Evolutionary conservation across 1,140 invertebrate genomes (phyloP), one percentile per base, ranked within the genome.

Genomic region (Leptopilina clavipes): DNA sequence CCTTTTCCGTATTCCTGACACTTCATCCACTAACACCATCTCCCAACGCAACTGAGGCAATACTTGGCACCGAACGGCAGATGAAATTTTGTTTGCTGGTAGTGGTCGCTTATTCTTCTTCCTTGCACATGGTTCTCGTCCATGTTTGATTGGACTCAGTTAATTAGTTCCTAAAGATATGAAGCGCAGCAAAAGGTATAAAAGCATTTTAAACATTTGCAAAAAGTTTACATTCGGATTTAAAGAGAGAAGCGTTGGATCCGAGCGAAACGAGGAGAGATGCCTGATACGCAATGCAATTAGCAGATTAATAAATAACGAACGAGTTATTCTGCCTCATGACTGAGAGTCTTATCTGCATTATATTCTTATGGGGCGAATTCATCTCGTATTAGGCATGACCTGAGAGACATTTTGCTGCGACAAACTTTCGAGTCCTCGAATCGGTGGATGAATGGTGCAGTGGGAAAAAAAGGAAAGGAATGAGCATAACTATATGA

Each of bases 401-500:
- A 31, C 25, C 25, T 5, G 25, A 31, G 25, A 5, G 25, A n/a
- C n/a, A n/a, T n/a, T 31, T 31, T 31, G 17, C 25, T 11, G 45
- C 6, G 45, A 72, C 18, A 44, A 48, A 40, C 37, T 40, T 40
- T 6, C 2, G 37, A 0, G 37, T 40, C 37, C 25, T 31, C 25
- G 25, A 31, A 31, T n/a, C n/a, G 9, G 14, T 8, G 45, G 44
- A 22, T 74, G 70, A 70, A 40, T 10, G 40, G 48, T 14, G 19
- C 22, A 25, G 40, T 25, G 70, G 70, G 59, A 40, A 52, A 74
- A 71, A 71, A 72, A 76, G 54, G 74, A 70, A 18, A 73, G 76
- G 56, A 74, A 74, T 70, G 73, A 74, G 73, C 56, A 65, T 73
- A 52, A 74, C 22, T 54, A 74, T 54, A 74, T 65, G 73, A 74